Conservation (phyloP, 2,113 vertebrate species). For the Chionomys nivalis region DNA sequence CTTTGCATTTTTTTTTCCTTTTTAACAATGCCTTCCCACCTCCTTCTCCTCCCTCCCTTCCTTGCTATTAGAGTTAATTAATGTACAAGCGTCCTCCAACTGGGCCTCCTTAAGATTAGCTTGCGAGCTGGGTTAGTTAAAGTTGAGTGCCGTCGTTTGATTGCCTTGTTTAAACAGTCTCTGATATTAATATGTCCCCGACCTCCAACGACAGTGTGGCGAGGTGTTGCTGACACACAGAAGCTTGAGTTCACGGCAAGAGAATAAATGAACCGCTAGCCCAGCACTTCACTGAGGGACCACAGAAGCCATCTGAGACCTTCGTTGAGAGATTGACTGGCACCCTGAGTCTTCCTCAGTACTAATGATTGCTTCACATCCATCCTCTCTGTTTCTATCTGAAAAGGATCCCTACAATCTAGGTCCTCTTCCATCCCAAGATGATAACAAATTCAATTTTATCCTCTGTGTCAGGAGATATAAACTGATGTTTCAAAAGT, state of each 20-base stretch:
- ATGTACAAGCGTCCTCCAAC: constrained; percentile 57
- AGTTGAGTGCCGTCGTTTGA: constrained; percentile 43
- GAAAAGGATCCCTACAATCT: background rate
- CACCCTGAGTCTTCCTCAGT: background rate
- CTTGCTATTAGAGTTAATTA: constrained; percentile 65
- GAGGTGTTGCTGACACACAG: background rate
- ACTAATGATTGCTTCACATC: background rate
- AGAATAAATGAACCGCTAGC: background rate
- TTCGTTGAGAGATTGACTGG: background rate
- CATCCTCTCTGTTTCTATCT: background rate
- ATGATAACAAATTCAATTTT: background rate
- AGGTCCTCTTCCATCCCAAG: background rate
- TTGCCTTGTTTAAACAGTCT: constrained; percentile 76
- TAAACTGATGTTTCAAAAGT: background rate
- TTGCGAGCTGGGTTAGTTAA: constrained; percentile 63
- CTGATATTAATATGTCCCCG: constrained; percentile 69
- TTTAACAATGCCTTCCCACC: constrained; percentile 68
- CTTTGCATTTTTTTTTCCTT: constrained; percentile 13
- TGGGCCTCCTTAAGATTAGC: constrained; percentile 58
- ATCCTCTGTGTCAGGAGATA: background rate
- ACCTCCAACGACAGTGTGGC: background rate
- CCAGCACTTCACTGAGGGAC: background rate
- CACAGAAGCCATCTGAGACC: background rate
- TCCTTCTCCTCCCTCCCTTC: constrained; percentile 42
- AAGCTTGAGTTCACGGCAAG: background rate